Conservation (phyloP, 1,140 invertebrate genomes). For the Heliconius hermathena region DNA sequence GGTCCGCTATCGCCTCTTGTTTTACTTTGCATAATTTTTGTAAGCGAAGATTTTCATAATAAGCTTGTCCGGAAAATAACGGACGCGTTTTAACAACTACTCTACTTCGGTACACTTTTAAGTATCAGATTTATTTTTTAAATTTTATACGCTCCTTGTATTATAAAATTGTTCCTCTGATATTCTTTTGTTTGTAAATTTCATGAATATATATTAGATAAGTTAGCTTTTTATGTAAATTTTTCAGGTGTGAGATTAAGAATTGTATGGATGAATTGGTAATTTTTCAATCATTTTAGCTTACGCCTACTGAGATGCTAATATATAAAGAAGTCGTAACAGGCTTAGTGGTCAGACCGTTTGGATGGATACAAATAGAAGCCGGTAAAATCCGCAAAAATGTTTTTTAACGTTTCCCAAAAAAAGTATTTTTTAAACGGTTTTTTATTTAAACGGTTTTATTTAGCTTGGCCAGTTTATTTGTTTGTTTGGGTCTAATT, state of each 20-base stretch:
- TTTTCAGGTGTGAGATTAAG: neutral
- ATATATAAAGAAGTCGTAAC: too few species aligned
- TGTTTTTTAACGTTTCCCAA: too few species aligned
- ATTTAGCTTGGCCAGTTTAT: too few species aligned
- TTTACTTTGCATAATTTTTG: constrained; percentile 26
- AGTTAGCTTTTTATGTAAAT: neutral
- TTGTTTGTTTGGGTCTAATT: too few species aligned
- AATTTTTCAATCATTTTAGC: neutral
- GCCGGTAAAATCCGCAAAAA: too few species aligned
- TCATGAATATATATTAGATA: constrained; percentile 8
- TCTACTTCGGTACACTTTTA: constrained; percentile 5
- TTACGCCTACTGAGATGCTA: neutral
- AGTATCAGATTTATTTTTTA: constrained; percentile 5
- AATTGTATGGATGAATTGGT: neutral
- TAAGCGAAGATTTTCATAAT: constrained; percentile 30
- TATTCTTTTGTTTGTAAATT: neutral
- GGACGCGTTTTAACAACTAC: constrained; percentile 10
- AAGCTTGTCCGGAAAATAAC: constrained; percentile 20
- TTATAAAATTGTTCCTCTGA: neutral
- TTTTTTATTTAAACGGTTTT: too few species aligned
- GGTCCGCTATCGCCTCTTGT: constrained; percentile 12
- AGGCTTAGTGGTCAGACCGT: too few species aligned
- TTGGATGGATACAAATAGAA: too few species aligned
- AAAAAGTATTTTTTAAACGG: too few species aligned
- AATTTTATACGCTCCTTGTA: constrained; percentile 6